Base-by-base conservation (phyloP, 2,888 invertebrate genomes). In the Tridacna crocea region DNA sequence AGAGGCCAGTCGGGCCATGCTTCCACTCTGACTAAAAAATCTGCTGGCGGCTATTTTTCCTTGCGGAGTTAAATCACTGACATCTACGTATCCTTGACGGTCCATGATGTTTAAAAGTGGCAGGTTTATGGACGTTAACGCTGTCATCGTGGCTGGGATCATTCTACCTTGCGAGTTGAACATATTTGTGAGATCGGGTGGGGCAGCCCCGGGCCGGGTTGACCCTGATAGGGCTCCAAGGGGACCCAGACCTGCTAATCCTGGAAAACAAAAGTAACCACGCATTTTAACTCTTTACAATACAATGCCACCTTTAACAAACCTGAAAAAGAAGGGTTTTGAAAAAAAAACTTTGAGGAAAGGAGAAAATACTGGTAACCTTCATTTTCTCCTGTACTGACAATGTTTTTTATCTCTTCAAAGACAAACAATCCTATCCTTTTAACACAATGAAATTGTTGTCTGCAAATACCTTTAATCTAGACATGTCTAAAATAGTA, bases 151-250 rank as follows among this genome's bases (percentile, higher is more conserved):
- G 10, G 72, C 58, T 15, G 48, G 27, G 8, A 48, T 60, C 73
- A 82, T 77, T 15, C 36, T 22, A 17, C 85, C 85, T 26, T 82
- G 85, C n/a, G 61, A 26, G 58, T 85, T 85, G 51, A 85, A 80
- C 17, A 79, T 55, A 26, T 80, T 74, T 3, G 85, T 85, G 76
- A 85, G 60, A 61, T 85, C 85, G 1, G 70, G 72, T 46, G 63
- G 51, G 26, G n/a, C n/a, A 61, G 51, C 51, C 19, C 19, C 22
- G 12, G 51, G 8, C 3, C 24, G 24, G n/a, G 46, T 47, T 12
- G 55, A 22, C 12, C 51, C 70, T 0, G 46, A 8, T 17, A 68
- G 68, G 13, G 46, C 47, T 47, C 47, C 68, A 13, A 68, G 47
- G 24, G 46, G 51, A 13, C 24, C 70, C 3, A 70, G 51, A 26